Evolutionary conservation across 2,888 invertebrate species (phyloP).

Genomic region (Norana najaformis): DNA sequence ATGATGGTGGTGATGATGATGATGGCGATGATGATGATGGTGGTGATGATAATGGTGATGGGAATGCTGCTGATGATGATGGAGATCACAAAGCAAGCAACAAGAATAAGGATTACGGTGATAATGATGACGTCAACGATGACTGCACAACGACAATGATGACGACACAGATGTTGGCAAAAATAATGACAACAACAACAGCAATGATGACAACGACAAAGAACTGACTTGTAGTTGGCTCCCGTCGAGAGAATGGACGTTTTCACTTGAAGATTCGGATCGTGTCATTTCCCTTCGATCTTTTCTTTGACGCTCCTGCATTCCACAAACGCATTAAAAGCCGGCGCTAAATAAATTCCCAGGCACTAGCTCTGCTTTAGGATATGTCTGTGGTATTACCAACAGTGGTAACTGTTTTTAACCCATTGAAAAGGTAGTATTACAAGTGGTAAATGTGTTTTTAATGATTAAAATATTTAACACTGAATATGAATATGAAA

Average conservation of each 20-base stretch:
- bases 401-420: not conserved
- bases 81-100: no score
- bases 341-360: not conserved
- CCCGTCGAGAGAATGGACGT: conserved; percentile 30
- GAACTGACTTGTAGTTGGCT: conserved; percentile 8
- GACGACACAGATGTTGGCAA: not conserved
- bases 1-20: not conserved
- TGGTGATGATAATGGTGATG: not conserved
- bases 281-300: conserved; percentile 29
- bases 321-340: not conserved
- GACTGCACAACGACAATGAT: not conserved
- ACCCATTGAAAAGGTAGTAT: not conserved
- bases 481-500: no score
- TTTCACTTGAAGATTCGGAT: conserved; percentile 39
- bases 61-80: not conserved
- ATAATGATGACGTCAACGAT: not conserved
- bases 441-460: not conserved
- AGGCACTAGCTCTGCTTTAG: no score
- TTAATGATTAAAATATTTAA: no score
- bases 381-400: no score
- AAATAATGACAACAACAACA: no score
- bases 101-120: no score
- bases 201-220: not conserved
- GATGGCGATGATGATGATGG: not conserved
- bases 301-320: conserved; percentile 32